Base-by-base conservation (phyloP, 2,888 invertebrate species). In the Piscicola geometra region DNA sequence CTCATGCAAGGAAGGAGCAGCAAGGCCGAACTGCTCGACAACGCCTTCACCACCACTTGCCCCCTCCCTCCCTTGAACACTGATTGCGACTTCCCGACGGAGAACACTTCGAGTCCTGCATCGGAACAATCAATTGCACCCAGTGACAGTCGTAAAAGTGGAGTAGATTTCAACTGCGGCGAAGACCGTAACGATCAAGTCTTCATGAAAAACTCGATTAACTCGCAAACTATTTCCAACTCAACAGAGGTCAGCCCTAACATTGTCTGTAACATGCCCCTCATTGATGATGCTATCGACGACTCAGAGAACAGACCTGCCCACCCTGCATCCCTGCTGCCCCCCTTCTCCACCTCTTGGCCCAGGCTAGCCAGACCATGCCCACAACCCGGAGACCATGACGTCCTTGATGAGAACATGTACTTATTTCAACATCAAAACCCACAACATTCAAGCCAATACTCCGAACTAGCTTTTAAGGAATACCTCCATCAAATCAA, bases 291-390 rank as follows among this genome's bases (percentile, higher is more conserved):
- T 0, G 70, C 21, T 3, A 21, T 41, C 3, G 41, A 70, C 15
- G 41, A 70, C 15, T 71, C 52, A 18, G 30, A 5, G n/a, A 25
- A 50, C 64, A 12, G 36, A 15, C 21, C 73, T 35, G 36, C 56
- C 1, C 18, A 25, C n/a, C 12, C 32, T 21, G 1, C 73, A 3
- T 30, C 73, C 3, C 73, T 73, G 0, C 73, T 73, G n/a, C 73
- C 73, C 30, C 73, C 73, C 21, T 73, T 73, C 52, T 73, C 73
- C 21, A 73, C 73, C 28, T 73, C 73, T 1, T 73, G 73, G 73
- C 73, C 73, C 15, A 56, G 32, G 1, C 32, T 73, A 25, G 28
- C 73, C 1, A 12, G 73, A 32, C 35, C 64, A 0, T 64, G 25
- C 64, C 64, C 30, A n/a, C 52, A 71, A n/a, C n/a, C n/a, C n/a